Percentiles rank a stretch among this genome's conserved stretches.
Evolutionary conservation across 2,888 invertebrate species (phyloP).

Genomic region (Pyrrhia umbra): DNA sequence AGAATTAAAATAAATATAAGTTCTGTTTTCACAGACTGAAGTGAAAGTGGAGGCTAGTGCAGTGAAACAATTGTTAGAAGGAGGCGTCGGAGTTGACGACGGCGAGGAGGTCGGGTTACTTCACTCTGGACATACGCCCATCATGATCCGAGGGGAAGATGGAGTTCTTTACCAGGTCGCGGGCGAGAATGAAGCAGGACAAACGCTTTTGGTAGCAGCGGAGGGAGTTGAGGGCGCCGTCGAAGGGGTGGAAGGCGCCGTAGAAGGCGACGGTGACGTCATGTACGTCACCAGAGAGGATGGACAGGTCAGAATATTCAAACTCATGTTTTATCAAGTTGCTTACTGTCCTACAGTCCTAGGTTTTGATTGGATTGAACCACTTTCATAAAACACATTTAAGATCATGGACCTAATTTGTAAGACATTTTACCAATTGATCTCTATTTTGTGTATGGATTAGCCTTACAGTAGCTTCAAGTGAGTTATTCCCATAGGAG

Average conservation of each 20-base stretch:
- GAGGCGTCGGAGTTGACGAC: slow-evolving; percentile 82
- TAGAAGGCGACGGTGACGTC: slow-evolving; percentile 93
- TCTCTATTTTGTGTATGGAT: too few relatives aligned
- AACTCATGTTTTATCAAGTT: neutral
- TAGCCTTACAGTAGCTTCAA: neutral
- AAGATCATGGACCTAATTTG: neutral
- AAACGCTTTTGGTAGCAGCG: slow-evolving; percentile 92
- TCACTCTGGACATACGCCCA: slow-evolving; percentile 90
- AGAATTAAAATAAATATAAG: too few relatives aligned
- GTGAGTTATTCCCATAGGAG: slow-evolving; percentile 74
- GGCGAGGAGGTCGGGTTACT: slow-evolving; percentile 82
- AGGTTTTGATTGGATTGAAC: too few relatives aligned
- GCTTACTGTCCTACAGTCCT: neutral
- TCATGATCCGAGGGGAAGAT: slow-evolving; percentile 95
- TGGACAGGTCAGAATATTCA: slow-evolving; percentile 77
- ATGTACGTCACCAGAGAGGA: slow-evolving; percentile 87
- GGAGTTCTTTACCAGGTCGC: slow-evolving; percentile 95
- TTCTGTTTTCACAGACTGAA: slow-evolving; percentile 73
- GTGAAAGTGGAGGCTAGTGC: slow-evolving; percentile 89
- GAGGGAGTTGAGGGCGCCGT: slow-evolving; percentile 92
- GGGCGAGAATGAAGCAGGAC: slow-evolving; percentile 89
- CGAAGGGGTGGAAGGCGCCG: slow-evolving; percentile 93
- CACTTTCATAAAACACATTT: too few relatives aligned
- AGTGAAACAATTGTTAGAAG: slow-evolving; percentile 90
- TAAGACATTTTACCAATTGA: too few relatives aligned